Conservation (phyloP, 1,140 invertebrate species). For the Cyclina sinensis region DNA sequence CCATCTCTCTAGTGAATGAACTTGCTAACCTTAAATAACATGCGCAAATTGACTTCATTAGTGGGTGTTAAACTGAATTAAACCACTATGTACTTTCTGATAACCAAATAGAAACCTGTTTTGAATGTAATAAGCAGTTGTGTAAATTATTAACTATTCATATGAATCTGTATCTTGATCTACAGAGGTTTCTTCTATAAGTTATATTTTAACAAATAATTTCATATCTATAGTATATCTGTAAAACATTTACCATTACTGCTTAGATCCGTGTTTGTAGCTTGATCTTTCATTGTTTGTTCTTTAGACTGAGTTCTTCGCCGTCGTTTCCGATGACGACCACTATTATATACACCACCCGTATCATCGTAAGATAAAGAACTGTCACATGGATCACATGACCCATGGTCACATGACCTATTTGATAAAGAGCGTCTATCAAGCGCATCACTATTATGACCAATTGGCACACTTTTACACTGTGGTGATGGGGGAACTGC, state of each 20-base stretch:
- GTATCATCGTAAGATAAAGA: slow-evolving; percentile 70
- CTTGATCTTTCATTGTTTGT: slow-evolving; percentile 81
- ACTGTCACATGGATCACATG: slow-evolving; percentile 75
- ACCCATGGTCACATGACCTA: slow-evolving; percentile 74
- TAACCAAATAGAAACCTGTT: too few relatives aligned
- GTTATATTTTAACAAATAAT: too few relatives aligned
- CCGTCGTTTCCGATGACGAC: slow-evolving; percentile 79
- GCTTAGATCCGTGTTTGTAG: slow-evolving; percentile 85
- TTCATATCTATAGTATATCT: too few relatives aligned
- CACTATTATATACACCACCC: slow-evolving; percentile 71
- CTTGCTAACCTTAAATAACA: too few relatives aligned
- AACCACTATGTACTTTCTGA: too few relatives aligned
- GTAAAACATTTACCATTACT: slow-evolving; percentile 85
- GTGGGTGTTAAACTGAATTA: too few relatives aligned
- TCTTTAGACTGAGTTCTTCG: slow-evolving; percentile 73
- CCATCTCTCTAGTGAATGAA: too few relatives aligned
- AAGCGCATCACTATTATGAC: slow-evolving; percentile 73
- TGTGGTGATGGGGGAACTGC: slow-evolving; percentile 68
- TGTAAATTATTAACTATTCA: too few relatives aligned
- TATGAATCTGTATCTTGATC: too few relatives aligned
- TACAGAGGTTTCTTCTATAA: too few relatives aligned
- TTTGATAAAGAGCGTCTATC: slow-evolving; percentile 72
- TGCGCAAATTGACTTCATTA: too few relatives aligned
- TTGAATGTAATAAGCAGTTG: too few relatives aligned
- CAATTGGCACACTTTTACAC: slow-evolving; percentile 71